Percentiles rank a stretch among this genome's conserved stretches.
Conservation (phyloP, 2,113 vertebrate genomes). For the Orcinus orca region DNA sequence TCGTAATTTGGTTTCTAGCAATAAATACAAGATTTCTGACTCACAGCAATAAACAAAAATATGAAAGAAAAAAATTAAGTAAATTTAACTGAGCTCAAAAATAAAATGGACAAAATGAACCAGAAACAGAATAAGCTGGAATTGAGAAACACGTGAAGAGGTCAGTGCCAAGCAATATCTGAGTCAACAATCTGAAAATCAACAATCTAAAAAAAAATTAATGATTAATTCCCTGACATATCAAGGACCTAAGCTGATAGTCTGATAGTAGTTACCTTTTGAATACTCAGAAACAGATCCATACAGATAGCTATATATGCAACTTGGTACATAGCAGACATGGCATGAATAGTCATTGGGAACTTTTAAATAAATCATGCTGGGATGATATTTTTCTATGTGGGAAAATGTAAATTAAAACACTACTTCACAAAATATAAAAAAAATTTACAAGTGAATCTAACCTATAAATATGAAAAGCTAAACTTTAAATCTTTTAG, state of each 20-base stretch:
- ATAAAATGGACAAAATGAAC: background rate
- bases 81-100: background rate
- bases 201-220: background rate
- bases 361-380: background rate
- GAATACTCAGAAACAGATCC: background rate
- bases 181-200: background rate
- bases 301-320: background rate
- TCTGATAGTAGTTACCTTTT: background rate
- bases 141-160: background rate
- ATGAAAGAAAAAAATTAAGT: slow-evolving; percentile 11
- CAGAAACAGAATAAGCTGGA: background rate
- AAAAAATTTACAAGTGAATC: background rate
- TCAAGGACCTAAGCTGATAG: background rate
- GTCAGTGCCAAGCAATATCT: background rate
- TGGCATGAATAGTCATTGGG: background rate
- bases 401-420: slow-evolving; percentile 20
- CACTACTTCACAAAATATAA: background rate
- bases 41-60: background rate
- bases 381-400: background rate
- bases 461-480: background rate
- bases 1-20: background rate
- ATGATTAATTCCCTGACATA: background rate
- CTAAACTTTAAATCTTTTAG: background rate
- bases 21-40: background rate
- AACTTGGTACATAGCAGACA: background rate